Base-by-base conservation (phyloP, 2,113 vertebrate genomes). In the Callionymus lyra region DNA sequence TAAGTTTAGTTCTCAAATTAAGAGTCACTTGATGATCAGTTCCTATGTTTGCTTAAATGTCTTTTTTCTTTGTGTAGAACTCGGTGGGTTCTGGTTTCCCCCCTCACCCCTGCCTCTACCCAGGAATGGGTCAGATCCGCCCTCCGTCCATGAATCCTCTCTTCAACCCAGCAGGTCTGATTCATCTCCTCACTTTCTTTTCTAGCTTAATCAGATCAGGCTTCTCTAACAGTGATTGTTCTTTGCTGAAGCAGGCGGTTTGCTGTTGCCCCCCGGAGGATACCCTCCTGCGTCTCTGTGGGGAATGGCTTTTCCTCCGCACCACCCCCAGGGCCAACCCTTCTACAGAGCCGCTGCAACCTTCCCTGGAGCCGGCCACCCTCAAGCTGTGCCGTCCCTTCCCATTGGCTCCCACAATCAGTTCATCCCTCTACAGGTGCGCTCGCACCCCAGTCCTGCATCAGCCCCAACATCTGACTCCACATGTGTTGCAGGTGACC, bases 351-450 rank as follows among this genome's bases (percentile, higher is more conserved):
- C 59, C 31, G 11, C 54, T 6, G 80, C 87, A 40, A 70, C 89
- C 3, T 92, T 88, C 50, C 78, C 91, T 2, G 87, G 88, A 10
- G 74, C 79, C 1, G 68, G 65, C 5, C 36, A 80, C 31, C 80
- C 73, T 4, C 59, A 86, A 43, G 59, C 79, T 36, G 74, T 86
- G 39, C 18, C 79, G 1, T 2, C 53, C 0, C 10, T 86, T 32
- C 82, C 88, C 35, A 75, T 85, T 18, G 90, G 89, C 42, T 84
- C 89, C 33, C 94, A 95, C 77, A 93, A 87, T 81, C 94, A 97
- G 76, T 98, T 98, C 72, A 88, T 97, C 73, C 95, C 95, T 16
- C 68, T 97, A 18, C 95, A 98, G 90, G 95, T 92, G 65, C 84
- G 74, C 16, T 17, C 5, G 16, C 5, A 21, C 1, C 2, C 3